Base-by-base conservation (phyloP, 2,888 invertebrate genomes). In the Eupithecia dodoneata region DNA sequence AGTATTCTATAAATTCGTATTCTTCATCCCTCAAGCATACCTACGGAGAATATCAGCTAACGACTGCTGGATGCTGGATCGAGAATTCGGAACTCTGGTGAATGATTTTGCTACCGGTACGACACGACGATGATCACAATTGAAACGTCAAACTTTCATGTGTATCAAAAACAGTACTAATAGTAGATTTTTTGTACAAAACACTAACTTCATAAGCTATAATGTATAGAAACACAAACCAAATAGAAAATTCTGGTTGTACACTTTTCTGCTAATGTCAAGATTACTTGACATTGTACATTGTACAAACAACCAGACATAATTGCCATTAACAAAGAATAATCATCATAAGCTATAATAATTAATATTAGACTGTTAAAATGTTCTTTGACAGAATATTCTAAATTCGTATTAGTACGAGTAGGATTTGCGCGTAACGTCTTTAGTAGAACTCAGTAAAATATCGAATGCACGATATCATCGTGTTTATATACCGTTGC, bases 11-110 rank as follows among this genome's bases (percentile, higher is more conserved):
- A 15, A 30, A 72, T 63, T 72, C 72, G 15, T 74, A 77, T 77
- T 71, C 59, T 67, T 63, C 75, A 6, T 30, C 13, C 70, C 18
- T 66, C 15, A 42, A 42, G 41, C 41, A 66, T 66, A 66, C 66
- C 42, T 7, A 41, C 13, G 42, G 13, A 12, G 41, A 65, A 65
- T 15, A 41, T 65, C 65, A 41, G 65, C 65, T 41, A 63, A 76
- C 74, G 18, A 75, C 65, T 30, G 30, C 30, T 30, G 30, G 30
- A 74, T 45, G 74, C 75, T 49, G 76, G 30, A 63, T 30, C 63
- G 10, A 3, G 30, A 63, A 63, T 63, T 30, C 63, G 4, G 63
- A 2, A 59, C 55, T 18, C 18, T 18, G 9, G 18, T 18, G 55
- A 59, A 59, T 9, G 7, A 59, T 3, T 59, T 59, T 4, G 18